Conservation (phyloP, 2,888 invertebrate species). For the Drosophila differens region DNA sequence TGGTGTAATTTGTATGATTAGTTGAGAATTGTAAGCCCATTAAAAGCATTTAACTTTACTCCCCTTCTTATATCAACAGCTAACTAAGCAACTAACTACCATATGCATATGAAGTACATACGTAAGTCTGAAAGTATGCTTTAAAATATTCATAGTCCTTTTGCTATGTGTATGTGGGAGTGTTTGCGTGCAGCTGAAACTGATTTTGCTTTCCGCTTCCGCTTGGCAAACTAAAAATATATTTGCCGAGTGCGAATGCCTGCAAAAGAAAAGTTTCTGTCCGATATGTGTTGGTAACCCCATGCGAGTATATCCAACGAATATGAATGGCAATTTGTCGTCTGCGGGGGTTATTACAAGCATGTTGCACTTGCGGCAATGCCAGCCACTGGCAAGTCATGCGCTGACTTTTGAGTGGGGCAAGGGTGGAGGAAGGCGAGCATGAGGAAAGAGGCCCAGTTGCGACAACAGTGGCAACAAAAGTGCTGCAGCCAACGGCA, state of each 20-base stretch:
- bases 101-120: conserved; percentile 41
- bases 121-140: conserved; percentile 43
- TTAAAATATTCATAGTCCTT: conserved; percentile 69
- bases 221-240: conserved; percentile 65
- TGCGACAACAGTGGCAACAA: conserved; percentile 39
- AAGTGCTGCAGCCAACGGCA: conserved; percentile 32
- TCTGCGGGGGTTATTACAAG: conserved; percentile 66
- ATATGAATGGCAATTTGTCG: conserved; percentile 80
- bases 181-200: conserved; percentile 52
- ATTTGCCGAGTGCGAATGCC: conserved; percentile 36
- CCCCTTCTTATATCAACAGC: not conserved
- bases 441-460: conserved; percentile 10
- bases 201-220: conserved; percentile 77
- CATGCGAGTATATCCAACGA: conserved; percentile 23
- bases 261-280: conserved; percentile 52
- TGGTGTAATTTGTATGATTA: conserved; percentile 19
- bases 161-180: conserved; percentile 25
- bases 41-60: not conserved
- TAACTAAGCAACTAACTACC: conserved; percentile 15
- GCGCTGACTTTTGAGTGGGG: conserved; percentile 6
- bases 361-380: conserved; percentile 63
- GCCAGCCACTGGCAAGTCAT: conserved; percentile 21
- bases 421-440: not conserved
- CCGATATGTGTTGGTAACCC: conserved; percentile 49
- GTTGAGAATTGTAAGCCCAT: conserved; percentile 23